Evolutionary conservation across 2,113 vertebrate genomes (phyloP), one percentile per base, ranked within the genome.

Genomic region (Oenanthe melanoleuca): DNA sequence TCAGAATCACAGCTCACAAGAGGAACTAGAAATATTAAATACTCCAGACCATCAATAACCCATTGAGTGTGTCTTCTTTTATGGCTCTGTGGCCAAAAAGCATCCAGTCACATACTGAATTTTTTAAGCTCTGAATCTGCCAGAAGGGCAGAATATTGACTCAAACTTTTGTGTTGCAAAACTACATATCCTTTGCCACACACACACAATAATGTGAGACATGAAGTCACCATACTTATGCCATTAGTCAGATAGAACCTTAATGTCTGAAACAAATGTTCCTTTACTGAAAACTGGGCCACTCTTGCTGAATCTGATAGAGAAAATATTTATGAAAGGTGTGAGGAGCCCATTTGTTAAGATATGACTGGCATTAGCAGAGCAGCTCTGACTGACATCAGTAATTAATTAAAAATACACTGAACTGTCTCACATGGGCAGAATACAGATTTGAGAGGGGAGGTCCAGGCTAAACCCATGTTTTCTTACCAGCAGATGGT

Each of bases 301-400:
- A 40, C 10, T 86, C 28, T 64, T 82, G 22, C 74, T 80, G 74
- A 93, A 89, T 88, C 52, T 90, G 53, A 23, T 22, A 87, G 64
- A 91, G 80, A 93, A 96, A 94, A 88, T 93, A 88, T 89, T 96
- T 96, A 92, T 86, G 88, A 94, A 96, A 95, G 71, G 80, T 92
- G 50, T 47, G 24, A 88, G 83, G 42, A 88, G 53, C 72, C 88
- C 87, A 93, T 95, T 89, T 95, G 67, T 95, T 92, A 91, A 85
- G 78, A 89, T 94, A 77, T 47, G 86, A 94, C 73, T 96, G 60
- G 24, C 47, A 44, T 88, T 93, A 91, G 38, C 55, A 69, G 47
- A 92, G 42, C 50, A 23, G n/a, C 40, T 91, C 34, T 80, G 80
- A 96, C 50, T 92, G 92, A 88, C 80, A 80, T 44, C 40, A 96